These are phyloP conservation scores for Stegostoma tigrinum DNA, from an alignment of 2,113 vertebrate species.

Conservation along the genomic window DNA sequence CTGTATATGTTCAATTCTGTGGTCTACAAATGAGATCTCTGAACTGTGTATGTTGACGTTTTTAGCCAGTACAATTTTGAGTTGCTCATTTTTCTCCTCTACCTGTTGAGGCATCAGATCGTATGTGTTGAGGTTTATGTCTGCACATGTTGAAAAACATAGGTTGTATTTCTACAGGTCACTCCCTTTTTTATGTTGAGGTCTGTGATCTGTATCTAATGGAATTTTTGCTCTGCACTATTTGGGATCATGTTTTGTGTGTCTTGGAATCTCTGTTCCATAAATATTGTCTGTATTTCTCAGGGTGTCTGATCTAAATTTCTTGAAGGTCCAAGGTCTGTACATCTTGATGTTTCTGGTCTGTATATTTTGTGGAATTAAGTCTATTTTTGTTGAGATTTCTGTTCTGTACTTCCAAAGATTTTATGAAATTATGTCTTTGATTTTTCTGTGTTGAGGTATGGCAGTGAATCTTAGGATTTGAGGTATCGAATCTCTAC, in stretches of 20 bases:
- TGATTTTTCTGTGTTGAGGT: neutral
- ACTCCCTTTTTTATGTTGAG: neutral
- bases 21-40: neutral
- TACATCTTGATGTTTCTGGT: neutral
- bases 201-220: neutral
- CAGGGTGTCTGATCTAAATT: neutral
- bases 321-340: no score
- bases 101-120: neutral
- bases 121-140: neutral
- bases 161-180: neutral
- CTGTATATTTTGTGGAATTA: neutral
- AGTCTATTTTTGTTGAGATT: neutral
- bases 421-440: neutral
- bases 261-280: neutral
- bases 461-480: no score
- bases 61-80: neutral
- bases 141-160: neutral
- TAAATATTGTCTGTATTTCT: neutral
- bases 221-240: neutral
- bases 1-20: neutral
- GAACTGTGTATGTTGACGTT: neutral
- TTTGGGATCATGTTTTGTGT: neutral
- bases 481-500: no score
- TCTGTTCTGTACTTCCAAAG: neutral
- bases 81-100: neutral